Conservation (phyloP, 2,797 vertebrate genomes). For the Urosaurus nigricauda region DNA sequence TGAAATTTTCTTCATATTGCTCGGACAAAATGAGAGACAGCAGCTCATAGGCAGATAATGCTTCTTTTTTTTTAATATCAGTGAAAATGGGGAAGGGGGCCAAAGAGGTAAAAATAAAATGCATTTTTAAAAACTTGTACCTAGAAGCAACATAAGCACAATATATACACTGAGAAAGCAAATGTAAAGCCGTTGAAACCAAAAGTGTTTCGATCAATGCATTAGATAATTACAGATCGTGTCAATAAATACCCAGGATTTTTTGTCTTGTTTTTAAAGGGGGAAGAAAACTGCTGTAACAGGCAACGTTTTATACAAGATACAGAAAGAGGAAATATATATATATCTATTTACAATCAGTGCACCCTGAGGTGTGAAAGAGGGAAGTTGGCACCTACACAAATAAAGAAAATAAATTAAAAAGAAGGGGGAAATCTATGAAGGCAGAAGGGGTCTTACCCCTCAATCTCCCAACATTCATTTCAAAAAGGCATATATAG, state of each 20-base stretch:
- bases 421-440: slow-evolving; percentile 77
- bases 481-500: slow-evolving; percentile 78
- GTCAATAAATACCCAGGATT: slow-evolving; percentile 91
- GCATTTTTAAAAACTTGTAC: slow-evolving; percentile 84
- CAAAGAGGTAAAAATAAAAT: slow-evolving; percentile 89
- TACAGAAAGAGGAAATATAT: slow-evolving; percentile 54
- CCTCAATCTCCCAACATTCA: slow-evolving; percentile 65
- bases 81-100: slow-evolving; percentile 74
- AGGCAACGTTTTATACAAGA: slow-evolving; percentile 81
- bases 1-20: slow-evolving; percentile 92
- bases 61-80: slow-evolving; percentile 51
- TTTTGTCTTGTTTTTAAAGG: slow-evolving; percentile 73
- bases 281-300: slow-evolving; percentile 74
- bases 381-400: slow-evolving; percentile 76
- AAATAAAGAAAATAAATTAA: slow-evolving; percentile 80
- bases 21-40: slow-evolving; percentile 90
- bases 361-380: slow-evolving; percentile 49
- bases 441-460: slow-evolving; percentile 72
- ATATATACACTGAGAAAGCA: slow-evolving; percentile 92
- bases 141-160: slow-evolving; percentile 87
- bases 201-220: slow-evolving; percentile 82
- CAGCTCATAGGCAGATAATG: slow-evolving; percentile 83
- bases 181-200: slow-evolving; percentile 80
- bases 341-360: slow-evolving; percentile 72
- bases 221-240: slow-evolving; percentile 85